These are phyloP conservation scores for Acronicta psi DNA, from an alignment of 2,888 invertebrate genomes.

Conservation along the genomic window DNA sequence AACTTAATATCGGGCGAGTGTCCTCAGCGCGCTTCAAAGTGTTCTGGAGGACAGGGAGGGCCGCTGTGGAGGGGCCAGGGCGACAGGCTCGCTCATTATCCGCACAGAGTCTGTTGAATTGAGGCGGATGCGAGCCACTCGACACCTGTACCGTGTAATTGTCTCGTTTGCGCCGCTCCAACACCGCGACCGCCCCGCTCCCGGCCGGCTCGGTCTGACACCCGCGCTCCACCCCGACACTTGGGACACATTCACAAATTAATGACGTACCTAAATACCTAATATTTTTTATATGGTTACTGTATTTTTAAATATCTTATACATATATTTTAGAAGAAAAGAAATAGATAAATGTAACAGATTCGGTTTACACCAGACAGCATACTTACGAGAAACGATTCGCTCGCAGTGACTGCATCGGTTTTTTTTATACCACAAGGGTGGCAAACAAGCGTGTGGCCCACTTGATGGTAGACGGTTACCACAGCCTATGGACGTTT, in stretches of 20 bases:
- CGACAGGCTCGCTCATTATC: slow-evolving; percentile 55
- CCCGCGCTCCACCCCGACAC: too few species aligned
- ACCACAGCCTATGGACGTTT: too few species aligned
- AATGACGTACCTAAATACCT: background rate
- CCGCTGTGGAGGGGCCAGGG: slow-evolving; percentile 6
- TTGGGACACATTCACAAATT: slow-evolving; percentile 7
- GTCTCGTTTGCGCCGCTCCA: slow-evolving; percentile 56
- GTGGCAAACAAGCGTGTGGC: too few species aligned
- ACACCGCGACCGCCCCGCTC: slow-evolving; percentile 3
- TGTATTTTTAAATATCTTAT: too few species aligned
- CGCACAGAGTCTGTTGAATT: slow-evolving; percentile 56
- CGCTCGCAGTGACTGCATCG: too few species aligned
- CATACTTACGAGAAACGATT: too few species aligned
- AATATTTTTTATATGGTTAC: too few species aligned
- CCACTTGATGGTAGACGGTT: too few species aligned
- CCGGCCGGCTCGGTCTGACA: background rate
- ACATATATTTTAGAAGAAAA: too few species aligned
- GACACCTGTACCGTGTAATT: slow-evolving; percentile 68
- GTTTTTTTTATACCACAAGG: too few species aligned
- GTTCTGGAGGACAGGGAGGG: background rate
- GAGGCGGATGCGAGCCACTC: slow-evolving; percentile 62
- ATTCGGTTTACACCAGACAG: too few species aligned
- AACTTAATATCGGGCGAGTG: slow-evolving; percentile 70
- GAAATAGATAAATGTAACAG: too few species aligned
- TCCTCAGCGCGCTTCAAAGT: slow-evolving; percentile 46